A percentile compares a stretch with the other conserved stretches of the same genome.
phyloP scores from a whole-genome alignment of 2,888 invertebrate genomes.

The Boloria euphrosyne region DNA sequence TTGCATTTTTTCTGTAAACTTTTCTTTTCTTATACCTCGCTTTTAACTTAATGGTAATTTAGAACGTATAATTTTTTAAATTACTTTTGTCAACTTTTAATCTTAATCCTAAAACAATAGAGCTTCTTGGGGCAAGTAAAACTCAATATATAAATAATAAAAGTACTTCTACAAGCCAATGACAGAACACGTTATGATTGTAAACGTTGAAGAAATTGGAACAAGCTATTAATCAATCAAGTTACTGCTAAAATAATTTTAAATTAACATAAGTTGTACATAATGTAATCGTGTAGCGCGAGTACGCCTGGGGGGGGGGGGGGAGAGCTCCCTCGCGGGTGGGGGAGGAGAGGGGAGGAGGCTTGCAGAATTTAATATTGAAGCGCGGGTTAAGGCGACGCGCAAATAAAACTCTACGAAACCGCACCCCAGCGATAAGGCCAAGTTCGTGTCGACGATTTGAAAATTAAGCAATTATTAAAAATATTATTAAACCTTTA shows the following conservation, averaged over 20 bases:
- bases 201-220: background rate
- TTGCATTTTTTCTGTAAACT: background rate
- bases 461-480: background rate
- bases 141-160: no score
- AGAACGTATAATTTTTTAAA: background rate
- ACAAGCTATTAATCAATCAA: conserved; percentile 4
- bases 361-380: conserved; percentile 74
- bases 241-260: background rate
- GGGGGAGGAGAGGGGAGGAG: conserved; percentile 42
- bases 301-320: conserved; percentile 36
- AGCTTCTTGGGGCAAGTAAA: no score
- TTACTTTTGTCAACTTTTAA: no score
- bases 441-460: conserved; percentile 29
- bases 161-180: no score
- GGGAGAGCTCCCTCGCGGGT: conserved; percentile 42
- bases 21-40: conserved; percentile 7
- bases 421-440: conserved; percentile 66
- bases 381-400: conserved; percentile 77
- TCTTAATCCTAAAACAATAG: no score
- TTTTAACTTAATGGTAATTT: conserved; percentile 1
- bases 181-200: no score
- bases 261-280: conserved; percentile 39
- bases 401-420: conserved; percentile 76
- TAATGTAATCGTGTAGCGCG: conserved; percentile 61
- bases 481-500: background rate